Percentiles rank a stretch among this genome's conserved stretches.
phyloP scores from a whole-genome alignment of 2,113 vertebrate genomes.

The Anas platyrhynchos region DNA sequence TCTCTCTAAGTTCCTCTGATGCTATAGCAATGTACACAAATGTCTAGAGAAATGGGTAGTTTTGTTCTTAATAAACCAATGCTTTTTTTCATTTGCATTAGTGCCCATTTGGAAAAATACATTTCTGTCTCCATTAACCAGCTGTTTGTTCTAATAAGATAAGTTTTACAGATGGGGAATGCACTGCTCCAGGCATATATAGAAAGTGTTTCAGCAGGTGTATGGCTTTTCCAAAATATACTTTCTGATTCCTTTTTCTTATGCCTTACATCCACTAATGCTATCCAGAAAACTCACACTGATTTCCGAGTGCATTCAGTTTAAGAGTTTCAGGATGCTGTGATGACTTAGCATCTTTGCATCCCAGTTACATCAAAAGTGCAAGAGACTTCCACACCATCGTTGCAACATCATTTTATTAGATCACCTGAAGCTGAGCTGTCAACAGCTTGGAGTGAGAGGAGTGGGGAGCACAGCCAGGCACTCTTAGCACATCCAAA shows the following conservation, averaged over 20 bases:
- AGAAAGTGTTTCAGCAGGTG: neutral
- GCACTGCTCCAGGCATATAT: neutral
- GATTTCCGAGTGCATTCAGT: neutral
- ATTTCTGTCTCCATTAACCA: neutral
- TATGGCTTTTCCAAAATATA: neutral
- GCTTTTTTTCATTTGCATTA: neutral
- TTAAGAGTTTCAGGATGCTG: neutral
- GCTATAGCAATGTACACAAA: neutral
- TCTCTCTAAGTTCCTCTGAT: neutral
- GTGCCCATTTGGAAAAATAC: neutral
- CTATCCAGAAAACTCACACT: neutral
- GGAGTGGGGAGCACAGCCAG: accelerated
- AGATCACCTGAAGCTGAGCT: neutral
- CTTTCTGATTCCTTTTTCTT: neutral
- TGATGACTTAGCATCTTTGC: neutral
- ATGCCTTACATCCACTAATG: neutral
- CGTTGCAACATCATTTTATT: neutral
- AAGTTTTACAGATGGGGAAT: neutral
- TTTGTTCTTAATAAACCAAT: neutral
- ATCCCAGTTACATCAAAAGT: neutral
- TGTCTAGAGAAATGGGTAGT: neutral
- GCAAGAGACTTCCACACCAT: neutral
- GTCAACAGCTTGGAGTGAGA: neutral
- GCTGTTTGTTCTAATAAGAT: neutral
- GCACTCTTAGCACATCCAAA: neutral